A percentile compares a stretch with the other conserved stretches of the same genome.
Evolutionary conservation across 2,113 vertebrate genomes (phyloP).

Genomic region (Erythrolamprus reginae): DNA sequence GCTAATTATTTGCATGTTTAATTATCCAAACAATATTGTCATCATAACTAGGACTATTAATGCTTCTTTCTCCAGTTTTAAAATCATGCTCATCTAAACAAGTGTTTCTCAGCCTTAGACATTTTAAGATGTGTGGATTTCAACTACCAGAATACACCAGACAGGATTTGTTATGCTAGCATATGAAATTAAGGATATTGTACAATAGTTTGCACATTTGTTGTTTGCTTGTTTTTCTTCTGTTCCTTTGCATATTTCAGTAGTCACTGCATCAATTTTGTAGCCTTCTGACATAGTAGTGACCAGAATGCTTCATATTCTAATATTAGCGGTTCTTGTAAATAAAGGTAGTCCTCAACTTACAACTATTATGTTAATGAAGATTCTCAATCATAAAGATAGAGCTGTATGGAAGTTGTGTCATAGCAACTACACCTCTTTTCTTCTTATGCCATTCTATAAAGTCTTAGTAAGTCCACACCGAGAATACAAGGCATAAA

Average conservation of each 20-base stretch:
- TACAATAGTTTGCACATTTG: not conserved
- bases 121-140: not conserved
- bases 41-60: not conserved
- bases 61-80: not conserved
- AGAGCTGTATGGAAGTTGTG: not conserved
- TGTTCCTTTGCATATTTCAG: not conserved
- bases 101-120: not conserved
- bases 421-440: not conserved
- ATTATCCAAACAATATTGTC: not conserved
- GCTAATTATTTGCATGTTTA: not conserved
- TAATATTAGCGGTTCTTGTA: not conserved
- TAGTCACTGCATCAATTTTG: not conserved
- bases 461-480: no score
- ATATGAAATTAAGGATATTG: not conserved
- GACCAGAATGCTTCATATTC: not conserved
- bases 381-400: not conserved
- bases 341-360: not conserved
- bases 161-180: not conserved
- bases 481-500: no score
- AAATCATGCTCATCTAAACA: not conserved
- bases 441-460: not conserved
- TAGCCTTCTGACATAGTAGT: not conserved
- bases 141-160: not conserved
- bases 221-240: not conserved
- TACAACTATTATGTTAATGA: not conserved